phyloP scores from a whole-genome alignment of 2,113 vertebrate species.

The Hippoglossus stenolepis region DNA sequence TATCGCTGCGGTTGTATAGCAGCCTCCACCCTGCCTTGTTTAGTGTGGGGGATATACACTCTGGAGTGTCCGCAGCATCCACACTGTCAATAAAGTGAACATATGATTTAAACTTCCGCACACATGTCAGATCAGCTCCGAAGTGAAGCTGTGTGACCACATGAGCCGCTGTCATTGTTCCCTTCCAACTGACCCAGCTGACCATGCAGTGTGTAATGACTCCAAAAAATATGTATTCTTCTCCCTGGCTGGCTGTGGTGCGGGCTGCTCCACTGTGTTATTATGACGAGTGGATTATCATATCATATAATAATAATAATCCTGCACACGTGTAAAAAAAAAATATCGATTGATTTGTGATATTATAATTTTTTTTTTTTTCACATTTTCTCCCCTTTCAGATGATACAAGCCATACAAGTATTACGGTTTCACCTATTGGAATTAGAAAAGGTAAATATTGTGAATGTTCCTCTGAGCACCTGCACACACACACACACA shows the following conservation, averaged over 20 bases:
- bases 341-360: conserved; percentile 2
- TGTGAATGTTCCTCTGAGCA: conserved; percentile 3
- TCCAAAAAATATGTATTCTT: neutral
- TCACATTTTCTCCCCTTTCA: conserved; percentile 68
- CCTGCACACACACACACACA: conserved; percentile 7
- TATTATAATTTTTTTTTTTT: conserved; percentile 18
- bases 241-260: neutral
- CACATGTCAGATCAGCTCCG: conserved; percentile 52
- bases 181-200: conserved; percentile 48
- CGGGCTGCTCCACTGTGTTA: neutral
- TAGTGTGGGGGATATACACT: neutral
- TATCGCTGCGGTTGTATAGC: conserved; percentile 5
- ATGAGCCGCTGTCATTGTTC: conserved; percentile 58
- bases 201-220: conserved; percentile 44
- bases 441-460: conserved; percentile 99
- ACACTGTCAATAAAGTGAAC: conserved; percentile 63
- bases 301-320: neutral
- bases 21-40: conserved; percentile 16
- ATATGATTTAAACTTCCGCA: conserved; percentile 63
- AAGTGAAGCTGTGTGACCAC: conserved; percentile 49
- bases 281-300: neutral
- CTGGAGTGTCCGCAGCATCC: conserved; percentile 58
- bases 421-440: conserved; percentile 99
- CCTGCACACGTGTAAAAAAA: neutral
- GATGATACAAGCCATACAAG: conserved; percentile 99